Evolutionary conservation across 1,140 invertebrate genomes (phyloP).

Genomic region (Drosophila navojoa): DNA sequence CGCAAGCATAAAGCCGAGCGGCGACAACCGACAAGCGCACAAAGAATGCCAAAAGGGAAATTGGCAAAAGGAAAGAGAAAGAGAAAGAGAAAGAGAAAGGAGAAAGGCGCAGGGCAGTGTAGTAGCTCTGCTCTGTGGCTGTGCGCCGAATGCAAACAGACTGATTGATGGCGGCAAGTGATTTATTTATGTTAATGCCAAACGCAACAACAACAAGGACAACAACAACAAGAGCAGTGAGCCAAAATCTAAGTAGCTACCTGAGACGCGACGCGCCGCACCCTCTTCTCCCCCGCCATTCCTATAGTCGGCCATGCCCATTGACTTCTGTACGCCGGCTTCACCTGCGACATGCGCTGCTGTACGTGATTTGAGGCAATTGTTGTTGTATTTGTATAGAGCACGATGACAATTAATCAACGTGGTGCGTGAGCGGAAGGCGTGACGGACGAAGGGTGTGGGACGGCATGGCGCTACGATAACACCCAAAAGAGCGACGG

Average conservation of each 20-base stretch:
- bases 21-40: constrained; percentile 61
- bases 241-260: constrained; percentile 47
- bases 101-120: too few relatives aligned
- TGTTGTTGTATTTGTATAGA: constrained; percentile 13
- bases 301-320: constrained; percentile 21
- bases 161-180: constrained; percentile 77
- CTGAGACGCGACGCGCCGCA: constrained; percentile 16
- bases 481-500: constrained; percentile 39
- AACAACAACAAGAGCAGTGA: background rate
- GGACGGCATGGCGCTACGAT: constrained; percentile 28
- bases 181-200: constrained; percentile 78
- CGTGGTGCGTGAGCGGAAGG: constrained; percentile 53
- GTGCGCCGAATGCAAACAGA: constrained; percentile 71
- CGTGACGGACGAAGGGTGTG: constrained; percentile 5
- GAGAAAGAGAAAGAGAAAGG: too few relatives aligned
- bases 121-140: constrained; percentile 16
- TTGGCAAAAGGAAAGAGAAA: background rate
- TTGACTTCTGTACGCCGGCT: constrained; percentile 31
- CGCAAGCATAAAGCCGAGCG: constrained; percentile 66
- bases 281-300: background rate
- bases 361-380: constrained; percentile 69
- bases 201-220: constrained; percentile 4
- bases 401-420: constrained; percentile 65
- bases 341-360: constrained; percentile 72
- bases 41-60: constrained; percentile 44